Conservation (phyloP, 2,888 invertebrate genomes). For the Periphyllus acericola region DNA sequence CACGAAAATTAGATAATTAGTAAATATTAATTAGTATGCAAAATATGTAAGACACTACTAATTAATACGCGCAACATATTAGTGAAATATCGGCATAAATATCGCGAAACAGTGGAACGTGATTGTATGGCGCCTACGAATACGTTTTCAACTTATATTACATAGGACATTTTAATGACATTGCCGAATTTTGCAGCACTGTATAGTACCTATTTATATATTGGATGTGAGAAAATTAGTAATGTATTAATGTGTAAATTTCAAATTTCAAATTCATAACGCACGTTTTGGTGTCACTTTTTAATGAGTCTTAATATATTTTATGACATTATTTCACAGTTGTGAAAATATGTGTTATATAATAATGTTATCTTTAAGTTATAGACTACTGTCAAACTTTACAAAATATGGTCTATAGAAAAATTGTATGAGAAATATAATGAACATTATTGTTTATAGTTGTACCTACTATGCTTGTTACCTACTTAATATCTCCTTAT, state of each 20-base stretch:
- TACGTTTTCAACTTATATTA: neutral
- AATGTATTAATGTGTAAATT: slow-evolving; percentile 36
- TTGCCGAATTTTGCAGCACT: neutral
- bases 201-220: neutral
- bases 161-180: slow-evolving; percentile 15
- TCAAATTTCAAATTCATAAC: slow-evolving; percentile 29
- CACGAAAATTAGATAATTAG: slow-evolving; percentile 25
- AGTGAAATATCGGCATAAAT: slow-evolving; percentile 43
- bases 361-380: neutral
- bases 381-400: neutral
- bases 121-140: slow-evolving; percentile 37
- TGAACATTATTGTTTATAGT: neutral
- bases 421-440: neutral
- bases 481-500: too few species aligned
- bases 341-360: slow-evolving; percentile 25
- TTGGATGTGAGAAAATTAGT: slow-evolving; percentile 28
- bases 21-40: slow-evolving; percentile 51
- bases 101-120: slow-evolving; percentile 15
- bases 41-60: slow-evolving; percentile 42
- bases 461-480: too few species aligned
- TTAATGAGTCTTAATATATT: slow-evolving; percentile 8
- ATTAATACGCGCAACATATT: slow-evolving; percentile 43
- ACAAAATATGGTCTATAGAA: neutral
- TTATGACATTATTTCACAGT: slow-evolving; percentile 27
- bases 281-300: slow-evolving; percentile 8